Percentiles rank a stretch among this genome's conserved stretches.
Evolutionary conservation across 92 coral and sea anemone genomes (phyloP).

Genomic region (Palythoa grandiflora): DNA sequence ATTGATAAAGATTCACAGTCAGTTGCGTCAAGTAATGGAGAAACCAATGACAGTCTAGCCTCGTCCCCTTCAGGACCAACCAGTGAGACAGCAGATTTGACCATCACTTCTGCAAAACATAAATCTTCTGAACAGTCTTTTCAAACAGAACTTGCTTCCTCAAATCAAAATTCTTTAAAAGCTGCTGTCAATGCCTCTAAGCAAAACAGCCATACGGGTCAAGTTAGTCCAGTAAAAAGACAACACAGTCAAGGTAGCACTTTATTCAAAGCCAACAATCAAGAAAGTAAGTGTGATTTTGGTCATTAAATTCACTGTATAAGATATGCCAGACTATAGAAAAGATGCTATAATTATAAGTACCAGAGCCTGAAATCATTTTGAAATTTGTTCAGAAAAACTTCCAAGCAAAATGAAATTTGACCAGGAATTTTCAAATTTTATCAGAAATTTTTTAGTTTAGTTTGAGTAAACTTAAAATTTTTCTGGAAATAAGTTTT

Average conservation of each 20-base stretch:
- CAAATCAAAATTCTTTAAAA: constrained; percentile 29
- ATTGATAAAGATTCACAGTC: constrained; percentile 82
- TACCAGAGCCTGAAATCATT: too few species aligned
- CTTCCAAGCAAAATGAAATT: too few species aligned
- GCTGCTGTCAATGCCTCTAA: neutral
- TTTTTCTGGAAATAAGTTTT: too few species aligned
- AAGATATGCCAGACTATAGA: neutral
- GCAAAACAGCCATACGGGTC: constrained; percentile 19
- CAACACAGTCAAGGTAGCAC: constrained; percentile 78
- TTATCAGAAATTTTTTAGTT: too few species aligned
- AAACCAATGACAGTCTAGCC: constrained; percentile 85
- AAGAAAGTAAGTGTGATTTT: constrained; percentile 8
- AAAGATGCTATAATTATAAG: too few species aligned
- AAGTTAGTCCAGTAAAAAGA: constrained; percentile 77
- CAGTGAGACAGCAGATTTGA: constrained; percentile 50
- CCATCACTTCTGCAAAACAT: constrained; percentile 20
- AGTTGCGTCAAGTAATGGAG: constrained; percentile 81
- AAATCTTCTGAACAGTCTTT: constrained; percentile 15
- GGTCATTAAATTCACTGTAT: neutral
- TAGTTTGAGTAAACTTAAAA: too few species aligned
- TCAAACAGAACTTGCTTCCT: constrained; percentile 21
- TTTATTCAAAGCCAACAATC: constrained; percentile 52
- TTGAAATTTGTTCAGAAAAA: too few species aligned
- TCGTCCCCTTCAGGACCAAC: constrained; percentile 72
- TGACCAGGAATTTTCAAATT: too few species aligned